These are phyloP conservation scores for Gonocerus acuteangulatus DNA, from an alignment of 2,888 invertebrate species.

Conservation along the genomic window DNA sequence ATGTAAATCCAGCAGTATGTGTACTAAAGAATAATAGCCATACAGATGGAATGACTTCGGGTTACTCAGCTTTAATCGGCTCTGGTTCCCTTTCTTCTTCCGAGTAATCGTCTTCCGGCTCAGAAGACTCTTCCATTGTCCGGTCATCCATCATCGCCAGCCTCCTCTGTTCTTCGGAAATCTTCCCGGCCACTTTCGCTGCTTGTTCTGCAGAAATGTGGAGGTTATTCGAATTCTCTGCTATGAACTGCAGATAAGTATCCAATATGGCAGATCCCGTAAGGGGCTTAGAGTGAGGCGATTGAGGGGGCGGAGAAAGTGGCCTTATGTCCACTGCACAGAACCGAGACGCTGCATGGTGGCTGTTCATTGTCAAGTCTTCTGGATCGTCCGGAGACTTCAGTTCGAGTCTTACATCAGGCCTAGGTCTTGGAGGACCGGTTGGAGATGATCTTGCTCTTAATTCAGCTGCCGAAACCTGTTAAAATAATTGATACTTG, in stretches of 20 bases:
- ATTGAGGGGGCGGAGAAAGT: constrained; percentile 47
- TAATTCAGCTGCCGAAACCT: constrained; percentile 59
- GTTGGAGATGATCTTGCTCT: constrained; percentile 80
- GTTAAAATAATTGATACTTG: too few species aligned
- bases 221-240: constrained; percentile 63
- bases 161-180: constrained; percentile 51
- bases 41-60: constrained; percentile 11
- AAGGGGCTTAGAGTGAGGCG: constrained; percentile 43
- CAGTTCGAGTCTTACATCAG: constrained; percentile 69
- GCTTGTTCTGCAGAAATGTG: constrained; percentile 60
- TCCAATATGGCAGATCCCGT: constrained; percentile 73
- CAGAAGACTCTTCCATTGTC: constrained; percentile 45
- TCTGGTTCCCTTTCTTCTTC: constrained; percentile 49
- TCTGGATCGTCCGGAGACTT: constrained; percentile 72
- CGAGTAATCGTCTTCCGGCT: constrained; percentile 51
- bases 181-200: constrained; percentile 52
- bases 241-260: constrained; percentile 80
- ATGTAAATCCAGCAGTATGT: neutral
- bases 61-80: constrained; percentile 45
- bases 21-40: constrained; percentile 1
- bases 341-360: constrained; percentile 39
- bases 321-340: constrained; percentile 37
- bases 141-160: constrained; percentile 47
- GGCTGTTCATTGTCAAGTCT: constrained; percentile 64
- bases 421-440: constrained; percentile 57